Conservation (phyloP, 2,113 vertebrate genomes). For the Xiphophorus maculatus region DNA sequence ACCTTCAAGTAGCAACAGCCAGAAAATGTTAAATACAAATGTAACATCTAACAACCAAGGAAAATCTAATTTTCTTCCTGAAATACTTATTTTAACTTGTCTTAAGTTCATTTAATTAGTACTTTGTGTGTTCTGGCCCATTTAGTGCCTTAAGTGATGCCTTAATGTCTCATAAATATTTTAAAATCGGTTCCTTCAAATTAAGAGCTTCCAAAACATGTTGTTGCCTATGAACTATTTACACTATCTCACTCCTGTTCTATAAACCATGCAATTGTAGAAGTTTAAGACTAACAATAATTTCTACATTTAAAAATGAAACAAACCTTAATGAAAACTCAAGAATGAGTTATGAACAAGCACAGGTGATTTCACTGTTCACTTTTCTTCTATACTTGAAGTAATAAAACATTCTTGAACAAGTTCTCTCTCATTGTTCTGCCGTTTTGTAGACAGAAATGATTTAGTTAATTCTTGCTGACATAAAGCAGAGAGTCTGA, state of each 20-base stretch:
- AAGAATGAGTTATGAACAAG: not conserved
- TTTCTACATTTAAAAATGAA: not conserved
- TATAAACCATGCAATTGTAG: too few species aligned
- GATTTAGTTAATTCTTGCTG: not conserved
- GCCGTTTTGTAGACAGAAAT: not conserved
- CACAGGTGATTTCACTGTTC: not conserved
- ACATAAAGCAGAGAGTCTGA: not conserved
- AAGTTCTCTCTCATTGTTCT: not conserved
- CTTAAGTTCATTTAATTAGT: not conserved
- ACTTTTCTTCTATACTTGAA: not conserved
- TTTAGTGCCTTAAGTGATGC: constrained; percentile 16
- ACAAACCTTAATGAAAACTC: not conserved
- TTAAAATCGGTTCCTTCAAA: not conserved
- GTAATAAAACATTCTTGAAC: not conserved
- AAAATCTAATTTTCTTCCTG: not conserved
- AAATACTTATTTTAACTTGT: not conserved
- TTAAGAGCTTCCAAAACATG: not conserved
- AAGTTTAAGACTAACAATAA: not conserved
- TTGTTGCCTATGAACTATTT: not conserved
- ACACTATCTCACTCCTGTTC: not conserved
- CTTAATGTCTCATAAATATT: not conserved
- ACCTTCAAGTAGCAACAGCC: constrained; percentile 76
- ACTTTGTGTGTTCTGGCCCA: not conserved
- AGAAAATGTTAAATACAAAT: too few species aligned
- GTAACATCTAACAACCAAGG: too few species aligned